These are phyloP conservation scores for Cyprinodon diabolis DNA, from an alignment of 2,797 vertebrate species.

Conservation along the genomic window DNA sequence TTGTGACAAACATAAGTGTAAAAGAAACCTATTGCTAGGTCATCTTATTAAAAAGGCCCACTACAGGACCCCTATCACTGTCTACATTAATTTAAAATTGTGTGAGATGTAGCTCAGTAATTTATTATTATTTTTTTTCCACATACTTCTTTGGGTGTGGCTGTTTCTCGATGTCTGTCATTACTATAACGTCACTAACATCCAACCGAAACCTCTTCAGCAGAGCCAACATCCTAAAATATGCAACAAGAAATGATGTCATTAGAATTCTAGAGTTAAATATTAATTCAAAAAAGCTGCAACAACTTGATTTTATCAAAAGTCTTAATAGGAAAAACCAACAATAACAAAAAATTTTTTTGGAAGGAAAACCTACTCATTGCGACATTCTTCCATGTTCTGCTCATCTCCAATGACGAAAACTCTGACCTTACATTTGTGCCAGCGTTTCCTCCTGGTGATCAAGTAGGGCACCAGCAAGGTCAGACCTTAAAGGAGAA, in stretches of 20 bases:
- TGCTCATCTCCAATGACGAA: constrained; percentile 77
- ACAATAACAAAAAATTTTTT: background rate
- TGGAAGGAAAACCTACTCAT: constrained; percentile 65
- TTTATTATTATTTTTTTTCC: accelerated
- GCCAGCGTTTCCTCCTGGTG: constrained; percentile 78
- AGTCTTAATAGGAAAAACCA: background rate
- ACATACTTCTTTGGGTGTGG: constrained; percentile 76
- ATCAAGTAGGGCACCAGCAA: constrained; percentile 84
- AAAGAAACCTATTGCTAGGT: too few relatives aligned
- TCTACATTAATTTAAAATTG: too few relatives aligned
- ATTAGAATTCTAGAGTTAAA: background rate
- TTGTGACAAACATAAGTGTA: too few relatives aligned
- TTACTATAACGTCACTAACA: constrained; percentile 77
- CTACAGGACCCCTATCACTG: too few relatives aligned
- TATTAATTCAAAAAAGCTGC: background rate
- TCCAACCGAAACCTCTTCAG: constrained; percentile 80
- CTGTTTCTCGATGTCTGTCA: constrained; percentile 77
- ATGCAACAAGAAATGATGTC: background rate
- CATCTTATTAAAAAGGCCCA: too few relatives aligned
- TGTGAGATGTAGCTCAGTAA: too few relatives aligned
- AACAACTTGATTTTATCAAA: background rate
- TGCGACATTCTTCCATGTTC: constrained; percentile 74
- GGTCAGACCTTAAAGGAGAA: constrained; percentile 76
- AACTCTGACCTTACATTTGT: constrained; percentile 72
- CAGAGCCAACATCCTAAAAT: constrained; percentile 75